Evolutionary conservation across 2,113 vertebrate species (phyloP), one percentile per base, ranked within the genome.

Genomic region (Thomomys bottae): DNA sequence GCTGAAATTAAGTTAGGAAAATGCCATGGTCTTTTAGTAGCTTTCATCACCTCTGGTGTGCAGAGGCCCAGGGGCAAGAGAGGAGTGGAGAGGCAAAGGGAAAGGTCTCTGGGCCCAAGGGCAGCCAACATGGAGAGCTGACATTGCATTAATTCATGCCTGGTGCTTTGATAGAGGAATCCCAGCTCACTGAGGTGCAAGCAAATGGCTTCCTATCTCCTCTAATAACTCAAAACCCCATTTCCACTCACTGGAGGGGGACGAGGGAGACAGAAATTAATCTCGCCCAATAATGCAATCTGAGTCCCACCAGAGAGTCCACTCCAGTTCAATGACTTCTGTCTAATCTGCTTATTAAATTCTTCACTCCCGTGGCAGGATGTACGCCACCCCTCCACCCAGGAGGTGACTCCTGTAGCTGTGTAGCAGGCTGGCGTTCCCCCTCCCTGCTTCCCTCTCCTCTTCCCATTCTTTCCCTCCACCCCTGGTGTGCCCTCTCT

Each of bases 321-420:
- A 61, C 64, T 94, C 32, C 71, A 85, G 89, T 82, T 92, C 96
- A 92, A 87, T 94, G 84, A 76, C 75, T 92, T 87, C 79, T 70
- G 82, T 88, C 88, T 95, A 90, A 94, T 90, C 72, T 92, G 71
- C 76, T 88, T 95, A 77, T 92, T 96, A 92, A 94, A 82, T 92
- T 82, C 71, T n/a, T 90, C 76, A 92, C 84, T 88, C 79, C 87
- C 28, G 2, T 0, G 72, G n/a, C 66, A 30, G 64, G 38, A 67
- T 89, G 67, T 32, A 32, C 30, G 34, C 23, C 64, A 73, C n/a
- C n/a, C 28, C 32, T 72, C 42, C 9, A 24, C 73, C 49, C 32
- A 11, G 3, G 34, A 34, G 49, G 63, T 18, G 38, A 68, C 80
- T 70, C 20, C 89, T 38, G 6, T 21, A 54, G 23, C 45, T 34